Conservation (phyloP, 2,113 vertebrate species). For the Ranitomeya variabilis region DNA sequence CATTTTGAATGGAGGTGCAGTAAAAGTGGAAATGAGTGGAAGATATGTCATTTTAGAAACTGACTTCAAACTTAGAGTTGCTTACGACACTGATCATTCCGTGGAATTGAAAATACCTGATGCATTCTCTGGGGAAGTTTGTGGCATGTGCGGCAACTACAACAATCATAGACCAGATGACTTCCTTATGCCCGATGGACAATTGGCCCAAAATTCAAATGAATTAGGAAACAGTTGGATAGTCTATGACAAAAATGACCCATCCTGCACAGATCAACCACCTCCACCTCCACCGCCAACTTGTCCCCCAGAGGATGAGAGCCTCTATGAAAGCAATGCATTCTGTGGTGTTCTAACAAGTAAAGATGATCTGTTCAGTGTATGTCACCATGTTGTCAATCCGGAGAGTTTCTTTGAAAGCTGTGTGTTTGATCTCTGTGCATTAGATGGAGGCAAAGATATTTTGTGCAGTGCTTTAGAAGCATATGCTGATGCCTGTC, state of each 20-base stretch:
- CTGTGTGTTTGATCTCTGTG: constrained; percentile 78
- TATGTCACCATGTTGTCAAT: constrained; percentile 69
- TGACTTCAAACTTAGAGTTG: constrained; percentile 78
- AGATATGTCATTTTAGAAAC: constrained; percentile 82
- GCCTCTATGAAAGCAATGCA: constrained; percentile 65
- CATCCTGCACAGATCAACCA: constrained; percentile 63
- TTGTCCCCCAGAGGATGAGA: constrained; percentile 60
- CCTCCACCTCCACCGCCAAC: constrained; percentile 60
- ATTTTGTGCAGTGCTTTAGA: constrained; percentile 72
- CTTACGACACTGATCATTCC: constrained; percentile 85
- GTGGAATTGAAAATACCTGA: constrained; percentile 80
- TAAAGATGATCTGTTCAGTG: constrained; percentile 70
- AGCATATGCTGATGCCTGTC: constrained; percentile 72
- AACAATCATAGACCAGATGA: constrained; percentile 74
- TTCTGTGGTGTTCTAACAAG: constrained; percentile 76
- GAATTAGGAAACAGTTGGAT: constrained; percentile 73
- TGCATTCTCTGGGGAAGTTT: constrained; percentile 75
- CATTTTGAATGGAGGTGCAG: constrained; percentile 65
- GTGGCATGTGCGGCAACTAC: constrained; percentile 87
- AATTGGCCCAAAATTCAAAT: constrained; percentile 61
- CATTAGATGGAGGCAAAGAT: constrained; percentile 57
- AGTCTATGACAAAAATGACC: constrained; percentile 48
- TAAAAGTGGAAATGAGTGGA: constrained; percentile 78
- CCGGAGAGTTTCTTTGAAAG: constrained; percentile 72
- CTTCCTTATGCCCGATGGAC: constrained; percentile 66